Percentiles rank a stretch among this genome's conserved stretches.
Conservation (phyloP, 1,140 invertebrate species). For the Rhyacophila brunnea region DNA sequence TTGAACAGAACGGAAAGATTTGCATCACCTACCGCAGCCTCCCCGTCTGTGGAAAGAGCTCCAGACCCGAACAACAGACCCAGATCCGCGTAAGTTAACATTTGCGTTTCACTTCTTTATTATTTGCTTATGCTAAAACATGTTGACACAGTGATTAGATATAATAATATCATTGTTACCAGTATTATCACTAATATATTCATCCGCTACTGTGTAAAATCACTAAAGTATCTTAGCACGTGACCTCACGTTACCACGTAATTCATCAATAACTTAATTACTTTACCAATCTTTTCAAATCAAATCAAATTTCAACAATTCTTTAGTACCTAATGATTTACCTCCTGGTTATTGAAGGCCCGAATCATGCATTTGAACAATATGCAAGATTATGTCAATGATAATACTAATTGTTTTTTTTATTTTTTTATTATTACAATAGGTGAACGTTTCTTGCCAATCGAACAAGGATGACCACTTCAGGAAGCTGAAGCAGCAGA, state of each 20-base stretch:
- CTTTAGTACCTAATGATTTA: neutral
- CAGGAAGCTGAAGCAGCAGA: slow-evolving; percentile 49
- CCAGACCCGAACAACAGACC: slow-evolving; percentile 32
- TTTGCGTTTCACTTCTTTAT: neutral
- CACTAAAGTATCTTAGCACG: neutral
- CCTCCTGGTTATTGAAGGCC: neutral
- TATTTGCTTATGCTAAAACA: neutral
- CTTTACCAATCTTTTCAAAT: neutral
- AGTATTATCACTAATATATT: neutral
- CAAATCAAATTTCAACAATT: neutral
- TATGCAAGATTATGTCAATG: neutral
- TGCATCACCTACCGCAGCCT: slow-evolving; percentile 58
- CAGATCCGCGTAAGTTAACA: slow-evolving; percentile 14
- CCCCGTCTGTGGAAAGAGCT: slow-evolving; percentile 50
- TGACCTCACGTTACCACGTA: neutral
- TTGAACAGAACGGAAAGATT: slow-evolving; percentile 48
- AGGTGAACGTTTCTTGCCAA: slow-evolving; percentile 55
- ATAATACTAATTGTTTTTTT: neutral
- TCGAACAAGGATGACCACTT: slow-evolving; percentile 44
- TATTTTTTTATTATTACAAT: too few species aligned
- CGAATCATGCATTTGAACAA: neutral
- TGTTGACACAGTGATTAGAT: neutral
- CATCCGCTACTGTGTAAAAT: neutral
- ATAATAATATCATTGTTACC: neutral
- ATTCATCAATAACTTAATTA: neutral